phyloP scores from a whole-genome alignment of 2,888 invertebrate genomes.

The Bhutanitis thaidina region DNA sequence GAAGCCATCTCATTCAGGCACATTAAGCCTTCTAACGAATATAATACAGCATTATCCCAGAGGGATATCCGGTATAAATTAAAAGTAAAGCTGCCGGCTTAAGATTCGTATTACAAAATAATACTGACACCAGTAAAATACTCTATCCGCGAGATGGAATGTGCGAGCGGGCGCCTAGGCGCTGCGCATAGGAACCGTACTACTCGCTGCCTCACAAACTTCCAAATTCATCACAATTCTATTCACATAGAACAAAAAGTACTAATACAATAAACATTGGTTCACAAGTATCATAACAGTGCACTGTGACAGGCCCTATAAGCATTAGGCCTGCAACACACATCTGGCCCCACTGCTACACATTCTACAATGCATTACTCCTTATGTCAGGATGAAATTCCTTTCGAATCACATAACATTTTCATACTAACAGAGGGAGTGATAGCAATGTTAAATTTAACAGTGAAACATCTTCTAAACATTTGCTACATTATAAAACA shows the following conservation, averaged over 20 bases:
- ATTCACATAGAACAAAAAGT: conserved; percentile 62
- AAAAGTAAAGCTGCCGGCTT: conserved; percentile 77
- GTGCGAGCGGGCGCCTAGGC: conserved; percentile 54
- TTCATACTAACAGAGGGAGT: conserved; percentile 23
- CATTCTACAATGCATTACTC: conserved; percentile 3
- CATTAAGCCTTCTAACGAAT: conserved; percentile 75
- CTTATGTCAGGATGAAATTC: not conserved
- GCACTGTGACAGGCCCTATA: conserved; percentile 32
- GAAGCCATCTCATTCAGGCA: conserved; percentile 70
- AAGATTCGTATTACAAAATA: conserved; percentile 76
- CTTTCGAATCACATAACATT: conserved; percentile 23
- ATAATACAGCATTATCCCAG: conserved; percentile 77
- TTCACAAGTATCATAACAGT: conserved; percentile 50
- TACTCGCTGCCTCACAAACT: conserved; percentile 58
- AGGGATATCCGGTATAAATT: conserved; percentile 76
- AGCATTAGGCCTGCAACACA: conserved; percentile 30
- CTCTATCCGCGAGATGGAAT: conserved; percentile 72
- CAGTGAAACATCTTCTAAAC: conserved; percentile 30
- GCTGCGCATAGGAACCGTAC: conserved; percentile 60
- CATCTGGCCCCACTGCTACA: conserved; percentile 23
- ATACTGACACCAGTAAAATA: conserved; percentile 78
- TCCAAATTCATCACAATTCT: conserved; percentile 67
- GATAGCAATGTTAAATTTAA: conserved; percentile 11
- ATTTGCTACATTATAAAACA: conserved; percentile 62
- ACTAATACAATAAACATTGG: conserved; percentile 71